phyloP scores from a whole-genome alignment of 2,113 vertebrate species.

The Trichomycterus rosablanca region DNA sequence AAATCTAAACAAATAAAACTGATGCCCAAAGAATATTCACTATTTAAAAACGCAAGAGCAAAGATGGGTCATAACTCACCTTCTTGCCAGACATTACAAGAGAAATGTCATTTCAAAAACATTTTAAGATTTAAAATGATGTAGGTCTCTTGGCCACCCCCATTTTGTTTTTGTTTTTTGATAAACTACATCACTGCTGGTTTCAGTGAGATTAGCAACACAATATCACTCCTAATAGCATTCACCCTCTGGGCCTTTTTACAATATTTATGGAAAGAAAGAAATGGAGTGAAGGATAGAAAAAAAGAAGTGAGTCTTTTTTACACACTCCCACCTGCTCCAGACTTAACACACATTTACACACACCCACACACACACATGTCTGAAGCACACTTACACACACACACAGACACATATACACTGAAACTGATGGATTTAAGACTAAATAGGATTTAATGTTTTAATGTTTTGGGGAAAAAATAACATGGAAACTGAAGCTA shows the following conservation, averaged over 20 bases:
- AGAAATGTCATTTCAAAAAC: no score
- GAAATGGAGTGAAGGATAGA: not conserved
- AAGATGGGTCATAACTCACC: no score
- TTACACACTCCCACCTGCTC: slow-evolving; percentile 42
- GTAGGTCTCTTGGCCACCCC: no score
- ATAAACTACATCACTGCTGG: slow-evolving; percentile 12
- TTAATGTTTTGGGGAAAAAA: slow-evolving; percentile 32
- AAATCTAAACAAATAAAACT: no score
- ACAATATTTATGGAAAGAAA: slow-evolving; percentile 22
- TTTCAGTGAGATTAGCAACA: slow-evolving; percentile 21
- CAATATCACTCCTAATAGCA: slow-evolving; percentile 22
- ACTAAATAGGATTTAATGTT: slow-evolving; percentile 43
- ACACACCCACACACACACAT: slow-evolving; percentile 45
- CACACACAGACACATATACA: slow-evolving; percentile 24
- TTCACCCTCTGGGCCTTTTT: slow-evolving; percentile 10
- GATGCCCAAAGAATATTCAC: no score
- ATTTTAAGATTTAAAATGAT: no score
- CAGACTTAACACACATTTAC: slow-evolving; percentile 37
- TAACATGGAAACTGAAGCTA: slow-evolving; percentile 28
- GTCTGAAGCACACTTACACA: slow-evolving; percentile 48
- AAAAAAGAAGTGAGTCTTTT: slow-evolving; percentile 11
- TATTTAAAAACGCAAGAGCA: no score
- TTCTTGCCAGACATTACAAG: no score
- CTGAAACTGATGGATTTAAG: slow-evolving; percentile 21
- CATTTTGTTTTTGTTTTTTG: no score